Base-by-base conservation (phyloP, 2,888 invertebrate genomes). In the Cremastinae sp. region DNA sequence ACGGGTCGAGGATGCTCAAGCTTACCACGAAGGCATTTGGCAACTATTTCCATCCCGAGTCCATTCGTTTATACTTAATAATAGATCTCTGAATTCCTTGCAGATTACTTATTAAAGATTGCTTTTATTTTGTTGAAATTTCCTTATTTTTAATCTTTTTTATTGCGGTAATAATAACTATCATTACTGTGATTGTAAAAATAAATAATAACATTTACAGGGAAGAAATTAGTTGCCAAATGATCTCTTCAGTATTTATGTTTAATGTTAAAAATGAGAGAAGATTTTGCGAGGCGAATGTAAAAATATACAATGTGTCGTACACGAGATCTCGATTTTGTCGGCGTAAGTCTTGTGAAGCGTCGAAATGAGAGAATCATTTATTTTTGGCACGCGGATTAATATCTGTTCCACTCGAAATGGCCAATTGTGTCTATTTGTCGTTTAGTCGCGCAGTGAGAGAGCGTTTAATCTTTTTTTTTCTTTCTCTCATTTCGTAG, bases 371-470 rank as follows among this genome's bases (percentile, higher is more conserved):
- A 66, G 43, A 55, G 18, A 28, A 55, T 37, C 22, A 45, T 66
- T 66, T 12, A 49, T 20, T 45, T 66, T 56, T 45, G 66, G 66
- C 66, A 55, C n/a, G 10, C 43, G 16, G 16, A 12, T 5, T 37
- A 37, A 45, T 49, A 9, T 59, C 14, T 16, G 16, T 12, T 20
- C 22, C 39, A 12, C 12, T 3, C 39, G 9, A 55, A 66, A 28
- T 41, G 22, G 3, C 45, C 20, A 12, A 10, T 22, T 53, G 53
- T 65, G 39, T 65, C 43, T 65, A 53, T 65, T 53, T 65, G 41
- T 43, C 22, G 53, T 55, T 55, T 64, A 53, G 10, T n/a, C 10
- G 4, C 43, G 28, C 43, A 16, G 7, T n/a, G 16, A 41, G 9
- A 7, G 49, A 16, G 28, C 12, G 20, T 53, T 12, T 51, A 16